These are phyloP conservation scores for Nesoenas mayeri DNA, from an alignment of 2,113 vertebrate species.

Conservation along the genomic window DNA sequence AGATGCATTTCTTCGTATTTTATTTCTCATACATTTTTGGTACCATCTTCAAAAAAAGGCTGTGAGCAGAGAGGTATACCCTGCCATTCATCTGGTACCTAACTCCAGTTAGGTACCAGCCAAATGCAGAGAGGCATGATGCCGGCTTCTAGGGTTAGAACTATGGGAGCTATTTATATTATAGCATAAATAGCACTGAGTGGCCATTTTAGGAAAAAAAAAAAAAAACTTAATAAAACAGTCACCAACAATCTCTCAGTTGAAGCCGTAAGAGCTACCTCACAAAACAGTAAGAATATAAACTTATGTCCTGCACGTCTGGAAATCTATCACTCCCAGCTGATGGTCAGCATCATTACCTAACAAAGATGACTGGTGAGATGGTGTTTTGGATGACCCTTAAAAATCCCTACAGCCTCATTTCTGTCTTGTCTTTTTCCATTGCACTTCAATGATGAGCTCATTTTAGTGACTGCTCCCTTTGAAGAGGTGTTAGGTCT, in stretches of 20 bases:
- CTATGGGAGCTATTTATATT: neutral
- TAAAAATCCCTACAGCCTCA: neutral
- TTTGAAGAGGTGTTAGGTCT: constrained; percentile 50
- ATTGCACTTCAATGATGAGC: neutral
- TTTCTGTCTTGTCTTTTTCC: neutral
- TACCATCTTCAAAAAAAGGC: neutral
- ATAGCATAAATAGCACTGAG: neutral
- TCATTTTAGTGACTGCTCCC: constrained; percentile 48
- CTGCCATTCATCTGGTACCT: neutral
- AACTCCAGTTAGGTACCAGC: neutral
- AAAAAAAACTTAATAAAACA: neutral
- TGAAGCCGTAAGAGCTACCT: neutral
- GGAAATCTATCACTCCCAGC: neutral
- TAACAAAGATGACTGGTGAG: neutral
- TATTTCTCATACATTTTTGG: neutral
- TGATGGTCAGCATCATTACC: neutral
- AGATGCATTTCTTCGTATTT: neutral
- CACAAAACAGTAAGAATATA: neutral
- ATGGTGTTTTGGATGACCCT: neutral
- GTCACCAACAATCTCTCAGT: neutral
- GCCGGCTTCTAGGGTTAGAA: neutral
- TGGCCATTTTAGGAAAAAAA: neutral
- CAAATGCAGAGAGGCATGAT: neutral
- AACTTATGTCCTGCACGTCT: neutral
- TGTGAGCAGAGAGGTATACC: neutral